Evolutionary conservation across 1,140 invertebrate species (phyloP).

Genomic region (Branchinecta lindahli): DNA sequence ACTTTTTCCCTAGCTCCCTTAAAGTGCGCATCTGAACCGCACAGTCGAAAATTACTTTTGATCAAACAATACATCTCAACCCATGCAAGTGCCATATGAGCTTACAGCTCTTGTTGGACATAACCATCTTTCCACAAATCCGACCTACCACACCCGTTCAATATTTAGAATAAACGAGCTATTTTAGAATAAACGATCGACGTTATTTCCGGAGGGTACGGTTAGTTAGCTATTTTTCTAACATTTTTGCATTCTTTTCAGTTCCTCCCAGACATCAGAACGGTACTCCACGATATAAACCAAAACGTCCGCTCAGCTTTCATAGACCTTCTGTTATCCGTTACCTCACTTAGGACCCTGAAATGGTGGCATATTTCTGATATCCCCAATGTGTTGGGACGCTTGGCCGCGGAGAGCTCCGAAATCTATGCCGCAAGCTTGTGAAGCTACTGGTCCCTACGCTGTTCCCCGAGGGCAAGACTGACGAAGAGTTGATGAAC

Average conservation of each 20-base stretch:
- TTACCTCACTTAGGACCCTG: neutral
- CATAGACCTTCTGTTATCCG: neutral
- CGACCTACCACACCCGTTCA: too few species aligned
- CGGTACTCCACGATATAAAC: neutral
- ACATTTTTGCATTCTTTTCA: neutral
- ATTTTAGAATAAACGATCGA: too few species aligned
- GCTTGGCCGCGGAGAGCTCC: neutral
- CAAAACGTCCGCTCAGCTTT: neutral
- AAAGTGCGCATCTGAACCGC: too few species aligned
- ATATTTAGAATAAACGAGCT: too few species aligned
- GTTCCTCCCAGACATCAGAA: neutral
- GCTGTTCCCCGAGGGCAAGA: neutral
- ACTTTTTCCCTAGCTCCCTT: too few species aligned
- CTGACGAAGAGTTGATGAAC: neutral
- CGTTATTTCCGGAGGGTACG: too few species aligned
- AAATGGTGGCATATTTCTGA: slow-evolving; percentile 8
- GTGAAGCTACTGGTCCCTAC: neutral
- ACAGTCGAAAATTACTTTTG: too few species aligned
- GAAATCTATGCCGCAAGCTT: neutral
- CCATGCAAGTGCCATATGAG: too few species aligned
- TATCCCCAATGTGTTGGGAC: neutral
- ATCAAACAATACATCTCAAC: too few species aligned
- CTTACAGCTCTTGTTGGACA: too few species aligned
- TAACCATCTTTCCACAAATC: too few species aligned
- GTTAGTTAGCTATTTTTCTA: too few species aligned